Conservation (phyloP, 2,113 vertebrate genomes). For the Esox niger region DNA sequence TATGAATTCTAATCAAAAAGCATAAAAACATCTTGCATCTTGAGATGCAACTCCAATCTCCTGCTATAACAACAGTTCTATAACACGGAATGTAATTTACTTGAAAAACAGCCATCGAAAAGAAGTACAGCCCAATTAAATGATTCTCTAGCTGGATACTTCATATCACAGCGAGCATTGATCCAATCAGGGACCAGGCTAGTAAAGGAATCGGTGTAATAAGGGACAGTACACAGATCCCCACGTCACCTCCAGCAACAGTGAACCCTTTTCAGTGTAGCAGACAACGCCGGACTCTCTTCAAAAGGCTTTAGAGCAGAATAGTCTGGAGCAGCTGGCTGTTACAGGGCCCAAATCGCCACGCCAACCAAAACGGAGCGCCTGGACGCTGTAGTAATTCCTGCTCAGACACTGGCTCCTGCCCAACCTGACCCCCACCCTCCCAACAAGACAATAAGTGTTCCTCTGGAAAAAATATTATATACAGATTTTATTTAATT, state of each 20-base stretch:
- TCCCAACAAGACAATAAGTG: background rate
- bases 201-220: background rate
- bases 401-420: constrained; percentile 1
- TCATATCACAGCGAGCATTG: too few species aligned
- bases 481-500: too few species aligned
- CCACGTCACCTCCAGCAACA: constrained; percentile 30
- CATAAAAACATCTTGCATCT: too few species aligned
- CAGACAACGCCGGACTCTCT: constrained; percentile 22
- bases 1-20: too few species aligned
- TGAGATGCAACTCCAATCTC: too few species aligned
- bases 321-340: constrained; percentile 23
- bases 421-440: constrained; percentile 5
- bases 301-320: constrained; percentile 26
- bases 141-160: too few species aligned
- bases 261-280: constrained; percentile 26
- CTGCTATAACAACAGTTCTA: too few species aligned
- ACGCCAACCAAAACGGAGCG: constrained; percentile 6
- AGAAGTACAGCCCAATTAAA: too few species aligned
- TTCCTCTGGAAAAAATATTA: background rate
- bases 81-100: too few species aligned
- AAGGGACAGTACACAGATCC: background rate
- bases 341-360: constrained; percentile 8
- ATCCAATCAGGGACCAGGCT: too few species aligned
- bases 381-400: constrained; percentile 18
- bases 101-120: too few species aligned